phyloP scores from a whole-genome alignment of 2,888 invertebrate species.

The Timema podura region DNA sequence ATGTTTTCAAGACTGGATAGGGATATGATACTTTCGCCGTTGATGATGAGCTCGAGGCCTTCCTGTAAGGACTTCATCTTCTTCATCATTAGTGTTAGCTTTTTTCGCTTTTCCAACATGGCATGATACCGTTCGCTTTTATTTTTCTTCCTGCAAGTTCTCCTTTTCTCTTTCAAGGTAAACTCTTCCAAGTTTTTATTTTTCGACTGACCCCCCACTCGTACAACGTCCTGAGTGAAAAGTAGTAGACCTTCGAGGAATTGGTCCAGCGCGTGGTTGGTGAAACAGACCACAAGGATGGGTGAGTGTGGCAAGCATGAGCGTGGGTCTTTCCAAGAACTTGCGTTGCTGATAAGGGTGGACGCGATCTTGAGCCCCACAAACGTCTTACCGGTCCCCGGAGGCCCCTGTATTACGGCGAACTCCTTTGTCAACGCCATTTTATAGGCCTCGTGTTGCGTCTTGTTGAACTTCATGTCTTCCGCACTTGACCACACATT shows the following conservation, averaged over 20 bases:
- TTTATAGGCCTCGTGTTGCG: conserved; percentile 63
- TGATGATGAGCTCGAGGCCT: conserved; percentile 38
- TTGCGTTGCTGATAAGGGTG: conserved; percentile 24
- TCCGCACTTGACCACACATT: conserved; percentile 49
- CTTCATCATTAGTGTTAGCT: conserved; percentile 19
- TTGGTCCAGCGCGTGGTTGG: conserved; percentile 84
- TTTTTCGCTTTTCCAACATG: conserved; percentile 4
- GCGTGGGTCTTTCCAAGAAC: conserved; percentile 42
- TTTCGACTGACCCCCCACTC: conserved; percentile 68
- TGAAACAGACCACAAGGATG: conserved; percentile 75
- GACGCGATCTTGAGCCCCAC: conserved; percentile 71
- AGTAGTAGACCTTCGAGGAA: conserved; percentile 67
- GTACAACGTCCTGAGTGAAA: conserved; percentile 57
- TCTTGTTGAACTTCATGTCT: conserved; percentile 55
- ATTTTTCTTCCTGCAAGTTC: background rate
- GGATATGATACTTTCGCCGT: conserved; percentile 41
- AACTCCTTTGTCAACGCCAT: conserved; percentile 68
- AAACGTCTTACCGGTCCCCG: conserved; percentile 84
- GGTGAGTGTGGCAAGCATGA: conserved; percentile 52
- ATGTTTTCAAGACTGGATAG: conserved; percentile 5
- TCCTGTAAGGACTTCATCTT: conserved; percentile 21
- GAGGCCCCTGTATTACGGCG: conserved; percentile 79
- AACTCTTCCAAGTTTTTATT: conserved; percentile 44
- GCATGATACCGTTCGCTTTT: too few relatives aligned
- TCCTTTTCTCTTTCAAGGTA: conserved; percentile 21